Evolutionary conservation across 1,140 invertebrate genomes (phyloP).

Genomic region (Trachymyrmex septentrionalis): DNA sequence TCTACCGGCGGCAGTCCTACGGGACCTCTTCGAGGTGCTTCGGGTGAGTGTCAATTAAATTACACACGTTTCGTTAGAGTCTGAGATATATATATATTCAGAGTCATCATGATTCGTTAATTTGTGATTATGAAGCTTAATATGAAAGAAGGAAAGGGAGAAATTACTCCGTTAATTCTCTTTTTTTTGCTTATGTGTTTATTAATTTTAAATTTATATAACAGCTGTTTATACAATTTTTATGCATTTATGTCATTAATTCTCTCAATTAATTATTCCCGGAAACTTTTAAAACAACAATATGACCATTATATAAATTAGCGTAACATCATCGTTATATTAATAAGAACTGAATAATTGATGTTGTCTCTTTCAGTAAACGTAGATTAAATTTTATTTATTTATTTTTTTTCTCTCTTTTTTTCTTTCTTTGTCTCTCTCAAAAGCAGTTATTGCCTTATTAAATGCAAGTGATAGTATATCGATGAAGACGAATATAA

Average conservation of each 20-base stretch:
- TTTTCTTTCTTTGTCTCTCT: neutral
- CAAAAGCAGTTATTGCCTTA: slow-evolving; percentile 11
- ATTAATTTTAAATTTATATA: slow-evolving; percentile 2
- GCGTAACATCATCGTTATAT: neutral
- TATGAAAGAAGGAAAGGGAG: neutral
- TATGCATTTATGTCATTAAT: neutral
- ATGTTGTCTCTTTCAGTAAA: neutral
- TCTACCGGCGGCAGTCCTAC: slow-evolving; percentile 84
- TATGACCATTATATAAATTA: neutral
- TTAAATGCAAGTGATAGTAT: slow-evolving; percentile 3
- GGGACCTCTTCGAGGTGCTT: slow-evolving; percentile 80
- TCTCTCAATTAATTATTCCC: neutral
- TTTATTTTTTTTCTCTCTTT: slow-evolving; percentile 6
- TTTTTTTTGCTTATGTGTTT: neutral
- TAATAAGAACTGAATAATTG: neutral
- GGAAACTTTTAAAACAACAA: neutral
- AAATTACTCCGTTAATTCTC: neutral
- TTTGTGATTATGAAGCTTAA: neutral
- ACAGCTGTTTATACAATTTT: neutral
- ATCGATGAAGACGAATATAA: neutral
- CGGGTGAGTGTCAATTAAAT: slow-evolving; percentile 44
- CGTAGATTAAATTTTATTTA: slow-evolving; percentile 22
- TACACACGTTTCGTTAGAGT: slow-evolving; percentile 24
- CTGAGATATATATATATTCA: neutral
- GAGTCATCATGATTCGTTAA: slow-evolving; percentile 28